These are phyloP conservation scores for Nebria salina DNA, from an alignment of 2,888 invertebrate genomes.

Conservation along the genomic window DNA sequence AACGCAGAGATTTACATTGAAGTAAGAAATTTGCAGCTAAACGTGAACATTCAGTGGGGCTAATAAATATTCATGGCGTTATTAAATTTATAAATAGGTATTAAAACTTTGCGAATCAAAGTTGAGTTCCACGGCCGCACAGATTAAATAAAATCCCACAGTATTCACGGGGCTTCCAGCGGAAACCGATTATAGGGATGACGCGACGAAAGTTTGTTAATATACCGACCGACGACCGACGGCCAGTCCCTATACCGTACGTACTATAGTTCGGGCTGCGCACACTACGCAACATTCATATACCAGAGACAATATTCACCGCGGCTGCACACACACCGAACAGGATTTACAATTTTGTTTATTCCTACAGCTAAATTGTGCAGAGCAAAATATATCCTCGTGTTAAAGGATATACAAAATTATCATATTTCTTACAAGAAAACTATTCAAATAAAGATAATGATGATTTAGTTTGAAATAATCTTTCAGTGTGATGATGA, in stretches of 20 bases:
- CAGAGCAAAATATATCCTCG: too few species aligned
- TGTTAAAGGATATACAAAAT: too few species aligned
- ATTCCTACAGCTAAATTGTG: too few species aligned
- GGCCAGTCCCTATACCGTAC: background rate
- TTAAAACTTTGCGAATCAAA: slow-evolving; percentile 46
- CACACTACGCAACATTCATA: background rate
- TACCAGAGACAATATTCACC: background rate
- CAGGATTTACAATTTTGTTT: too few species aligned
- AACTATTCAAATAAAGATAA: too few species aligned
- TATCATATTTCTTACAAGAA: too few species aligned
- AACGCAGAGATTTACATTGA: slow-evolving; percentile 26
- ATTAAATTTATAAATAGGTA: slow-evolving; percentile 47
- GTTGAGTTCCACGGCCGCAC: slow-evolving; percentile 45
- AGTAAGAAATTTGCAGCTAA: slow-evolving; percentile 43
- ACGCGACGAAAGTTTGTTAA: slow-evolving; percentile 45
- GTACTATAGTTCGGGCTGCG: background rate
- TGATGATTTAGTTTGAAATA: too few species aligned
- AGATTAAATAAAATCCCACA: slow-evolving; percentile 46
- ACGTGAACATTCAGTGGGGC: slow-evolving; percentile 39
- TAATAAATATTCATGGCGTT: slow-evolving; percentile 47
- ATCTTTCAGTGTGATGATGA: too few species aligned
- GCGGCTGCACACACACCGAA: too few species aligned
- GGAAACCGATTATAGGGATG: slow-evolving; percentile 46
- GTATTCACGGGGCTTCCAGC: slow-evolving; percentile 44
- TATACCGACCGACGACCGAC: slow-evolving; percentile 25